phyloP scores from a whole-genome alignment of 2,113 vertebrate species.

The Pangasianodon gigas region DNA sequence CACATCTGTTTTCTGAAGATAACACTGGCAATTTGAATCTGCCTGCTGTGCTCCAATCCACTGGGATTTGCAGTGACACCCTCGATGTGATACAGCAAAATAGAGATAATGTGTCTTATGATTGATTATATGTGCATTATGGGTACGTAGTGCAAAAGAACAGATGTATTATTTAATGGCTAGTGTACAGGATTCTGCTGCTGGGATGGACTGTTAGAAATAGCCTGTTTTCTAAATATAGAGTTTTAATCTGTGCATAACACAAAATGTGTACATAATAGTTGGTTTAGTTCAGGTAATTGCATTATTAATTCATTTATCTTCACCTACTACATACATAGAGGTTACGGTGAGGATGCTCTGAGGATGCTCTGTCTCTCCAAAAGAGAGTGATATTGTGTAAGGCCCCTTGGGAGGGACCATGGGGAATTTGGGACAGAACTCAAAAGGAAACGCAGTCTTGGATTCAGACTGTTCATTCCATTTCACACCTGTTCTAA shows the following conservation, averaged over 20 bases:
- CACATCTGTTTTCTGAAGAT: slow-evolving; percentile 49
- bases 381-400: not conserved
- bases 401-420: not conserved
- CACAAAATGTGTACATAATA: not conserved
- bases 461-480: slow-evolving; percentile 15
- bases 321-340: not conserved
- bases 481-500: slow-evolving; percentile 21
- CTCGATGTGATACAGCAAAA: slow-evolving; percentile 23
- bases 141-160: not conserved
- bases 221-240: not conserved
- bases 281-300: not conserved
- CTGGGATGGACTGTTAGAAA: not conserved
- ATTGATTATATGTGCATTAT: not conserved
- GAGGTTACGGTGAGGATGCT: not conserved
- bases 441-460: slow-evolving; percentile 21
- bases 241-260: not conserved
- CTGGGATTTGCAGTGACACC: slow-evolving; percentile 40
- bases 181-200: not conserved
- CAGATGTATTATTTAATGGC: slow-evolving; percentile 4
- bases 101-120: not conserved
- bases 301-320: not conserved
- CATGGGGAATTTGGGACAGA: not conserved
- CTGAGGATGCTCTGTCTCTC: slow-evolving; percentile 27
- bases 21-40: slow-evolving; percentile 40
- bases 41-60: slow-evolving; percentile 25